Conservation (phyloP, 2,888 invertebrate species). For the Eurytoma adleriae region DNA sequence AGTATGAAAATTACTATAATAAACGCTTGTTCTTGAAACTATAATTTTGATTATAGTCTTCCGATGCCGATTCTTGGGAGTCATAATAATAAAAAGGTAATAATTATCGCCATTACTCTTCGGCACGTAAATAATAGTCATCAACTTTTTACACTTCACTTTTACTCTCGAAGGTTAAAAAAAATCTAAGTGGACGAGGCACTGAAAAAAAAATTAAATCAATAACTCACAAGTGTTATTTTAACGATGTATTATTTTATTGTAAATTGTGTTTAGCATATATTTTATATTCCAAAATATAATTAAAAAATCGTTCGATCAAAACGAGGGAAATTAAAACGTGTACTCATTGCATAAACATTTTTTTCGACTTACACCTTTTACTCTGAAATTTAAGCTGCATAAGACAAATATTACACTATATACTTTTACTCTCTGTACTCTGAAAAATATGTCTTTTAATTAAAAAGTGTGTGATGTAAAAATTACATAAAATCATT, state of each 20-base stretch:
- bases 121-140: too few species aligned
- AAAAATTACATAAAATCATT: slow-evolving; percentile 14
- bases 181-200: too few species aligned
- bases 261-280: slow-evolving; percentile 12
- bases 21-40: too few species aligned
- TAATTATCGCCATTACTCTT: too few species aligned
- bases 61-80: too few species aligned
- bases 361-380: slow-evolving; percentile 23
- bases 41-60: too few species aligned
- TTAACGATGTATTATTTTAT: slow-evolving; percentile 8
- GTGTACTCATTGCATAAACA: slow-evolving; percentile 43
- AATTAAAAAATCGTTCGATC: slow-evolving; percentile 26
- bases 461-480: slow-evolving; percentile 12
- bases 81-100: too few species aligned
- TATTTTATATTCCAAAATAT: slow-evolving; percentile 13
- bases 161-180: too few species aligned
- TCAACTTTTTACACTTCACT: too few species aligned
- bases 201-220: too few species aligned
- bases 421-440: slow-evolving; percentile 20
- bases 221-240: too few species aligned
- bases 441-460: background rate
- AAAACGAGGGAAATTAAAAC: slow-evolving; percentile 28
- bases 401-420: slow-evolving; percentile 24
- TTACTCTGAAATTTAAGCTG: slow-evolving; percentile 32
- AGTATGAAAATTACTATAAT: too few species aligned